A percentile compares a stretch with the other conserved stretches of the same genome.
phyloP scores from a whole-genome alignment of 2,797 vertebrate species.

The Loriculus beryllinus region DNA sequence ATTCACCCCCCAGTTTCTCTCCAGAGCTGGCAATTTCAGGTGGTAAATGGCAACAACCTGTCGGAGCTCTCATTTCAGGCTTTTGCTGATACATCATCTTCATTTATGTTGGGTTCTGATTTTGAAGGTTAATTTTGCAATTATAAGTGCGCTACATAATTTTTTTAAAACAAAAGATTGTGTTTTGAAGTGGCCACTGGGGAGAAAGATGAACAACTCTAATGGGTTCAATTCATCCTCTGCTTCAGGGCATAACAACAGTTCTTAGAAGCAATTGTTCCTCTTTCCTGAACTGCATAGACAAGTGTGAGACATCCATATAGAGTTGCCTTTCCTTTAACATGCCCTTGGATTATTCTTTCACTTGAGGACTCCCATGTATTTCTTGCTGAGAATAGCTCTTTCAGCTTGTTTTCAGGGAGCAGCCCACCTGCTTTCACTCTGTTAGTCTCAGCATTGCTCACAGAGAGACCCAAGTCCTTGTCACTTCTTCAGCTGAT shows the following conservation, averaged over 20 bases:
- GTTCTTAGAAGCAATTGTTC: neutral
- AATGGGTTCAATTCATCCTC: slow-evolving; percentile 14
- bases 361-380: neutral
- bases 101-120: neutral
- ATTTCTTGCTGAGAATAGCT: neutral
- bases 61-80: neutral
- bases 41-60: neutral
- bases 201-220: slow-evolving; percentile 9
- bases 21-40: neutral
- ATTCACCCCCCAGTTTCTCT: neutral
- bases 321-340: neutral
- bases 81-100: neutral
- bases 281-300: neutral
- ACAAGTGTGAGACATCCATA: neutral
- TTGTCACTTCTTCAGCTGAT: neutral
- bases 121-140: slow-evolving; percentile 59
- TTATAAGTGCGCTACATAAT: neutral
- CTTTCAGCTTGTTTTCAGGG: neutral
- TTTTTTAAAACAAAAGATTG: slow-evolving; percentile 21
- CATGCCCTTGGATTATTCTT: slow-evolving; percentile 13
- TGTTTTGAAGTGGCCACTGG: slow-evolving; percentile 28
- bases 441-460: neutral
- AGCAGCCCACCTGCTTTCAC: neutral
- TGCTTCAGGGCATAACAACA: slow-evolving; percentile 45
- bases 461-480: neutral